Evolutionary conservation across 2,113 vertebrate species (phyloP), one percentile per base, ranked within the genome.

Genomic region (Dasyprocta punctata): DNA sequence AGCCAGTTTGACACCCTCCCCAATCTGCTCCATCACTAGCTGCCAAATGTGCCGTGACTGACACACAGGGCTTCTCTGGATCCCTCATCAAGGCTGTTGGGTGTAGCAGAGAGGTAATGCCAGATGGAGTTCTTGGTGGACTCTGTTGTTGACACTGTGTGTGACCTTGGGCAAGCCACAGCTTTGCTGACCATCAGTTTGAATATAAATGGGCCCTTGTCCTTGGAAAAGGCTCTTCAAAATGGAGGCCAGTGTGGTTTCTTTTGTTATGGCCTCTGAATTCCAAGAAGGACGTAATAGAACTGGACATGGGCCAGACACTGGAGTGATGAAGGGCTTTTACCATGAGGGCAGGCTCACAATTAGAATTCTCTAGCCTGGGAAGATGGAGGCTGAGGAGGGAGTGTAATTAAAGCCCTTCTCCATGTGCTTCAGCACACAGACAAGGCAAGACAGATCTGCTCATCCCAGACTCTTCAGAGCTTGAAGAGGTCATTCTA

Each of bases 221-320:
- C 93, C 87, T 60, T 95, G 83, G 16, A 84, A 84, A 96, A 73
- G 38, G 3, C 83, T 86, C 86, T 95, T 95, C 75, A 89, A 96
- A 86, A 84, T 90, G 96, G 96, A 97, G 89, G 83, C 90, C 56
- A 63, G 86, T 52, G 61, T 90, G 86, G 80, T 80, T 95, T 92
- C 91, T 94, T 86, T 89, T 94, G 95, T 90, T 63, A 67, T 1
- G 33, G 92, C 78, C 86, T 95, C 93, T 96, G 93, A 84, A 92
- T 97, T 97, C 95, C 95, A 93, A 97, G 93, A 96, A 92, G 83
- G 96, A 94, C 0, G 20, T 83, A 94, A 95, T 67, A 84, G 89
- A 75, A 81, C 44, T 97, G 97, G 97, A 84, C 63, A 89, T 41
- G 36, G 85, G 89, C 95, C 97, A 94, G 95, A 63, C 67, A 17